Conservation (phyloP, 2,797 vertebrate species). For the Bufotes viridis region DNA sequence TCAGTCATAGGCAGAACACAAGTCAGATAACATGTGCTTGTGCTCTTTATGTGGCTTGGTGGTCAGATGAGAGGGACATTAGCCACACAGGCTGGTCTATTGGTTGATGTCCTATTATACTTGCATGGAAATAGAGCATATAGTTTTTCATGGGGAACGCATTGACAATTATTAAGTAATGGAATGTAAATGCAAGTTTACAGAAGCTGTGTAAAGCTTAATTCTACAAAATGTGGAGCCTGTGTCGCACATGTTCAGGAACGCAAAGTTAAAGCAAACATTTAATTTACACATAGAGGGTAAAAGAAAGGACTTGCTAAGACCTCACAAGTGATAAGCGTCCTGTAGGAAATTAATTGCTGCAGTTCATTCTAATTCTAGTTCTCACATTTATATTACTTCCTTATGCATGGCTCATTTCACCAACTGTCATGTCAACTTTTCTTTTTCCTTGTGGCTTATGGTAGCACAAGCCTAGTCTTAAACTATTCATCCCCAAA, state of each 20-base stretch:
- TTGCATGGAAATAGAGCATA: too few relatives aligned
- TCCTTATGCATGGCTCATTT: background rate
- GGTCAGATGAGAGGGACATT: too few relatives aligned
- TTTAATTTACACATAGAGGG: background rate
- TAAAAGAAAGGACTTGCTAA: background rate
- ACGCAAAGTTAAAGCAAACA: background rate
- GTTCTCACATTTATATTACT: background rate
- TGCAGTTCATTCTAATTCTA: background rate
- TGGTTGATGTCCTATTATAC: too few relatives aligned
- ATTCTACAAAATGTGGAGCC: background rate
- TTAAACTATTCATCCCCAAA: too few relatives aligned
- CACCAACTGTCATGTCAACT: background rate
- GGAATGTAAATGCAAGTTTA: background rate
- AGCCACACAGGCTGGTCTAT: too few relatives aligned
- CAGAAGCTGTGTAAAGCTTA: background rate
- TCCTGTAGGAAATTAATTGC: background rate
- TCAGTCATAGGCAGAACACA: too few relatives aligned
- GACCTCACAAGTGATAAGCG: background rate
- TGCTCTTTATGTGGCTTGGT: too few relatives aligned
- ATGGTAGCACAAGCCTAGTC: too few relatives aligned
- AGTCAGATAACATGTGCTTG: too few relatives aligned
- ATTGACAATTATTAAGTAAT: background rate
- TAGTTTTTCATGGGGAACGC: too few relatives aligned
- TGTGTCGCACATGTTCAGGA: background rate
- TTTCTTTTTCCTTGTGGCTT: background rate